Percentiles rank a stretch among this genome's conserved stretches.
Conservation (phyloP, 2,113 vertebrate genomes). For the Brienomyrus longianalis region DNA sequence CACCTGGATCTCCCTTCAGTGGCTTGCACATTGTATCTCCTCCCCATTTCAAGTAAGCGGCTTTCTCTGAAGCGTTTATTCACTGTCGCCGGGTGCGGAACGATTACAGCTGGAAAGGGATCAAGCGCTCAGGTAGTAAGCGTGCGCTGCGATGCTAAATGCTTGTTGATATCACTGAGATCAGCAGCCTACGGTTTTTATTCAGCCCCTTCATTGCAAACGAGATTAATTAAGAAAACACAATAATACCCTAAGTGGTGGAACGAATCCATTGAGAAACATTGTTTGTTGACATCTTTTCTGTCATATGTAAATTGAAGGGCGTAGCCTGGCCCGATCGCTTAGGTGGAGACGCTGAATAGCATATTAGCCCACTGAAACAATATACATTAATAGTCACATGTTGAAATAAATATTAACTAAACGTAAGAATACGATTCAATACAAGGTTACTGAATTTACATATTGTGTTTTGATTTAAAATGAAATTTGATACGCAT, state of each 20-base stretch:
- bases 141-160: background rate
- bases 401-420: background rate
- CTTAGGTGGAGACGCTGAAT: background rate
- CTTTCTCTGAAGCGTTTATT: background rate
- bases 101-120: background rate
- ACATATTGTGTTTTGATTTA: background rate
- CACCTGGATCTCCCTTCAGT: slow-evolving; percentile 63
- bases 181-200: background rate
- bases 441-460: background rate
- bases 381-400: background rate
- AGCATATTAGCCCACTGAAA: background rate
- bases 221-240: background rate
- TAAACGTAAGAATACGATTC: background rate
- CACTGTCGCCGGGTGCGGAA: background rate
- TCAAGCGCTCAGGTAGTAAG: background rate
- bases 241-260: background rate
- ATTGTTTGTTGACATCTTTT: background rate
- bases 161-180: slow-evolving; percentile 16
- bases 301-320: background rate
- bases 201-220: background rate
- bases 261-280: background rate
- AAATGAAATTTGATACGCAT: background rate
- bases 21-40: slow-evolving; percentile 70
- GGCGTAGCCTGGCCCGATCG: background rate
- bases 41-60: slow-evolving; percentile 71